Percentiles rank a stretch among this genome's conserved stretches.
Conservation (phyloP, 2,888 invertebrate genomes). For the Clistopyga incitator region DNA sequence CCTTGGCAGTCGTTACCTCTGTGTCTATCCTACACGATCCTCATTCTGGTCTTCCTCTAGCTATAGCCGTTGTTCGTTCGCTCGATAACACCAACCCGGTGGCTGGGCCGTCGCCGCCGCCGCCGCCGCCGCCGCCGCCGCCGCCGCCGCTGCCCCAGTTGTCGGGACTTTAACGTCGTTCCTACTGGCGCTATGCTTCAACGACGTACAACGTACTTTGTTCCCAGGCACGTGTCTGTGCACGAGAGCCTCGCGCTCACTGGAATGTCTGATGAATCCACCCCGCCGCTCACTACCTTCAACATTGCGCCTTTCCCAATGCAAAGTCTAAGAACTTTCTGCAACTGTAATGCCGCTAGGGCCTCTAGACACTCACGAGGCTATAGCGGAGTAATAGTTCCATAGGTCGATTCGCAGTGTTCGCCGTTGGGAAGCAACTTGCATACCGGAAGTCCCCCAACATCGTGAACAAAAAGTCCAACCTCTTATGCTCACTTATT, state of each 20-base stretch:
- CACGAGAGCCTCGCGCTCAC: constrained; percentile 48
- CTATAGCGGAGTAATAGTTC: background rate
- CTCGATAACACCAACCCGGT: constrained; percentile 53
- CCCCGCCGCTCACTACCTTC: constrained; percentile 24
- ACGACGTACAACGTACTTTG: constrained; percentile 58
- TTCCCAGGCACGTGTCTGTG: constrained; percentile 56
- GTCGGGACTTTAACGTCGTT: constrained; percentile 56
- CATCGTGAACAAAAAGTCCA: background rate
- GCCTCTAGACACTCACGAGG: constrained; percentile 7
- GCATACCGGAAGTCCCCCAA: constrained; percentile 30
- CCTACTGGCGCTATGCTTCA: constrained; percentile 44
- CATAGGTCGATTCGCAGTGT: background rate
- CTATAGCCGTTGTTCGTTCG: constrained; percentile 35
- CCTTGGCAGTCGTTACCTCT: constrained; percentile 51
- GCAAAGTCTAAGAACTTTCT: constrained; percentile 59
- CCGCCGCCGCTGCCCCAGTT: constrained; percentile 61
- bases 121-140: too few species aligned
- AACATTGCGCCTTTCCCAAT: constrained; percentile 36
- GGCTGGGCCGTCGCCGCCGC: too few species aligned
- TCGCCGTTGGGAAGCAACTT: constrained; percentile 6
- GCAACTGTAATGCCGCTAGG: constrained; percentile 23
- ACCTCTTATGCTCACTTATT: background rate
- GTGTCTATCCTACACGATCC: constrained; percentile 32
- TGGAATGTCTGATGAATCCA: constrained; percentile 65
- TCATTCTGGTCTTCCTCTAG: constrained; percentile 25